Evolutionary conservation across 2,797 vertebrate genomes (phyloP).

Genomic region (Distichodus sexfasciatus): DNA sequence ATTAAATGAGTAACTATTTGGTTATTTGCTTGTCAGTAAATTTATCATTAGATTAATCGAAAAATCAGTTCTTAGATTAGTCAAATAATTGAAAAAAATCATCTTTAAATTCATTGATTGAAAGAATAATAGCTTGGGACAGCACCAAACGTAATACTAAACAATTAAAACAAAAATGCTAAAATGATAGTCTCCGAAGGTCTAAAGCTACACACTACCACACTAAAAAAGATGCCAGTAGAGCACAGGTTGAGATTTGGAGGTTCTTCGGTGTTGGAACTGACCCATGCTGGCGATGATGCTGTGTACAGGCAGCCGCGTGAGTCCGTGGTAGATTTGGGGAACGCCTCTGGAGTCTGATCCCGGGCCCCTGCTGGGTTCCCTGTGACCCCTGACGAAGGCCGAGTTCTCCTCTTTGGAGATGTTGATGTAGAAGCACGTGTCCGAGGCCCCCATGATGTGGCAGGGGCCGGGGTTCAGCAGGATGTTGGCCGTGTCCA

Average conservation of each 20-base stretch:
- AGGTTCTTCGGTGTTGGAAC: constrained; percentile 25
- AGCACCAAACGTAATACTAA: no score
- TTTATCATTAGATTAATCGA: no score
- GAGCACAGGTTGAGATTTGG: neutral
- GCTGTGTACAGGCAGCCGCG: constrained; percentile 81
- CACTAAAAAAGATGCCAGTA: neutral
- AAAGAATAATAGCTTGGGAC: no score
- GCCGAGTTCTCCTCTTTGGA: constrained; percentile 86
- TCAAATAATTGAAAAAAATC: no score
- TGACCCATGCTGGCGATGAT: constrained; percentile 87
- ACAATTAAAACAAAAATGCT: no score
- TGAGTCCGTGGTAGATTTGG: constrained; percentile 80
- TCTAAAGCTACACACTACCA: neutral
- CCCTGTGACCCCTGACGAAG: constrained; percentile 77
- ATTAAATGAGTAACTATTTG: no score
- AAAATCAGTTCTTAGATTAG: no score
- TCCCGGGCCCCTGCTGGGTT: constrained; percentile 66
- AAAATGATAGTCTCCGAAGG: no score
- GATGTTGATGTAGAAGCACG: constrained; percentile 84
- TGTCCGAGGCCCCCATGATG: constrained; percentile 81
- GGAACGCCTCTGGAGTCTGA: constrained; percentile 65
- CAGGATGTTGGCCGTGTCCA: constrained; percentile 80
- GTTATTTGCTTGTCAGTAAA: no score
- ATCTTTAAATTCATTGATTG: no score
- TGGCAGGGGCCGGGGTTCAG: constrained; percentile 82